Percentiles rank a stretch among this genome's conserved stretches.
Evolutionary conservation across 2,113 vertebrate genomes (phyloP).

Genomic region (Mirounga angustirostris): DNA sequence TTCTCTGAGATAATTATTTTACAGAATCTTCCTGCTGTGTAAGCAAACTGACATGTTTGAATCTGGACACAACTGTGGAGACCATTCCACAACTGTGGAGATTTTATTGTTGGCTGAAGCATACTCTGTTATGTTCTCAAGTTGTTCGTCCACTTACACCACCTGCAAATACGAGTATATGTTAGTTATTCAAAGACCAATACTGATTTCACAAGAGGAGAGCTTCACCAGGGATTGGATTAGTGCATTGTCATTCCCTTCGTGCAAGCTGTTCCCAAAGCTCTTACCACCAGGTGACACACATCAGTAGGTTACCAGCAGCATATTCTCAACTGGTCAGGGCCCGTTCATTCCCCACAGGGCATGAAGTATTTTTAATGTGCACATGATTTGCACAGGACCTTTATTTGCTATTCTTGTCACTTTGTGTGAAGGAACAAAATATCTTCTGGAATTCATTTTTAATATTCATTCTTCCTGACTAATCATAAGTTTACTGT

Average conservation of each 20-base stretch:
- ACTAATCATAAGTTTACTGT: neutral
- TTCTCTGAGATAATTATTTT: neutral
- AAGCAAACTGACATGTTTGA: slow-evolving; percentile 53
- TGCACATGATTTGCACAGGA: neutral
- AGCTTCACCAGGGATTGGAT: neutral
- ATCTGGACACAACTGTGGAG: neutral
- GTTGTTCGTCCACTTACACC: neutral
- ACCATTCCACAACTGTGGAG: neutral
- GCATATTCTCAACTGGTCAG: neutral
- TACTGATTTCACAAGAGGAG: slow-evolving; percentile 1
- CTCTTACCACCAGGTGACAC: neutral
- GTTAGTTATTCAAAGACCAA: neutral
- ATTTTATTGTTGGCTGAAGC: slow-evolving; percentile 7
- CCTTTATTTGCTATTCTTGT: neutral
- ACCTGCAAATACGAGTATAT: slow-evolving; percentile 14
- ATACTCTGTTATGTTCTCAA: neutral
- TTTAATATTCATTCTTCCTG: neutral
- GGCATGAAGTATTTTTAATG: neutral
- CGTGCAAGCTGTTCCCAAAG: neutral
- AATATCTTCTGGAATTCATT: neutral
- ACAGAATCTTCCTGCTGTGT: neutral
- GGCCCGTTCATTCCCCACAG: fast-evolving
- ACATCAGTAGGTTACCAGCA: too few relatives aligned
- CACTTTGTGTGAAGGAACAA: neutral
- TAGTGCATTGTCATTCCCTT: neutral